These are phyloP conservation scores for Sesamia nonagrioides DNA, from an alignment of 1,140 invertebrate species.

Conservation along the genomic window DNA sequence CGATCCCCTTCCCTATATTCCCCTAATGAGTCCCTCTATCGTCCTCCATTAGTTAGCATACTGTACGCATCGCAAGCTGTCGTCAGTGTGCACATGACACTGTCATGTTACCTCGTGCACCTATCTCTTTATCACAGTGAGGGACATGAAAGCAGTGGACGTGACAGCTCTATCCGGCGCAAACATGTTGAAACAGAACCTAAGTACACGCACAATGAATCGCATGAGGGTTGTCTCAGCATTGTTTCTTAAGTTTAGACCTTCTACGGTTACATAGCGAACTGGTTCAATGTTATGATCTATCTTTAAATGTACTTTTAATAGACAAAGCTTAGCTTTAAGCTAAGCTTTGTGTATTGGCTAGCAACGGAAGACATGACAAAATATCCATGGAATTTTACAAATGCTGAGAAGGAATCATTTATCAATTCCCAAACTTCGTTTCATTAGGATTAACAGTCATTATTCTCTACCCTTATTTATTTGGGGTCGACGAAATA, in stretches of 20 bases:
- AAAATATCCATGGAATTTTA: too few relatives aligned
- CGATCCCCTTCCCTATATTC: constrained; percentile 47
- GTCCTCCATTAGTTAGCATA: constrained; percentile 33
- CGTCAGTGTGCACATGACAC: constrained; percentile 45
- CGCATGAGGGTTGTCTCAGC: constrained; percentile 18
- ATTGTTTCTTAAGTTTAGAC: constrained; percentile 6
- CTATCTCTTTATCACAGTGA: constrained; percentile 50
- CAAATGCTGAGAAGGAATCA: too few relatives aligned
- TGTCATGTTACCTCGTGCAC: constrained; percentile 50
- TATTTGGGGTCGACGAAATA: too few relatives aligned
- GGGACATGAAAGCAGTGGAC: constrained; percentile 43
- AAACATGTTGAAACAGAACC: constrained; percentile 42
- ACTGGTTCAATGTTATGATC: constrained; percentile 2
- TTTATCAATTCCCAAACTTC: too few relatives aligned
- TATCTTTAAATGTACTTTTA: background rate
- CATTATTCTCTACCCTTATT: too few relatives aligned
- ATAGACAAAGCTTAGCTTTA: too few relatives aligned
- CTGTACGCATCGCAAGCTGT: constrained; percentile 22
- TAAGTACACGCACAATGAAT: constrained; percentile 41
- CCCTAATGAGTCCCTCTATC: constrained; percentile 33
- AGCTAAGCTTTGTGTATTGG: too few relatives aligned
- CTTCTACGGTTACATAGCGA: background rate
- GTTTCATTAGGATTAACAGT: too few relatives aligned
- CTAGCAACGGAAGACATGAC: too few relatives aligned
- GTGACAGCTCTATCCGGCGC: constrained; percentile 46